Evolutionary conservation across 2,797 vertebrate genomes (phyloP), one percentile per base, ranked within the genome.

Genomic region (Oreonectes daqikongensis): DNA sequence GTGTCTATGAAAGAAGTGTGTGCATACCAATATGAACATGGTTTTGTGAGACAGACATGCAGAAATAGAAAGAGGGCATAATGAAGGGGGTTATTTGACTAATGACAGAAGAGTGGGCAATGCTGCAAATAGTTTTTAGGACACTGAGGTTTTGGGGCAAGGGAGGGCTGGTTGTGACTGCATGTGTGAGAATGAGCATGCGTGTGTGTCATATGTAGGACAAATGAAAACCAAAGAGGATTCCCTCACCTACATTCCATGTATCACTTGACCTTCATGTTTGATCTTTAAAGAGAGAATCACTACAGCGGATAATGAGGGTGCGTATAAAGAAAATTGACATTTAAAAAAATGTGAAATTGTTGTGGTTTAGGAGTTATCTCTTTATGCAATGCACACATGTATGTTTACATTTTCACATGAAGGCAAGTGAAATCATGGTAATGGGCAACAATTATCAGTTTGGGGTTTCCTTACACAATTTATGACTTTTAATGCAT

Each of bases 61-160:
- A 53, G 44, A 68, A 77, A 64, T 42, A 22, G 17, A 77, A 77
- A 52, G 57, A 70, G 75, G 73, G 22, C 67, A 44, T 66, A 24
- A 50, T 67, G 53, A 72, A 38, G 60, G 42, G 72, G 52, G 42
- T 65, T 69, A 10, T 44, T 76, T 38, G 44, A 55, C 63, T 44
- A 55, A 38, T 32, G 61, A 57, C 8, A 11, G 48, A 4, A 53
- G 40, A 50, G 40, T 76, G 65, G 74, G 42, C 38, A 75, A 57
- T 75, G 74, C 75, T 64, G 35, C 48, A 69, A 76, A 65, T 76
- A 75, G 72, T 55, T 79, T 74, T 73, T 72, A 79, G 72, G 72
- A 75, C 67, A 70, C 42, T 70, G 72, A 68, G 61, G 52, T 75
- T 80, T 71, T 76, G 68, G 55, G 71, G 72, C 42, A 59, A 70